Base-by-base conservation (phyloP, 2,113 vertebrate genomes). In the Alexandromys fortis region DNA sequence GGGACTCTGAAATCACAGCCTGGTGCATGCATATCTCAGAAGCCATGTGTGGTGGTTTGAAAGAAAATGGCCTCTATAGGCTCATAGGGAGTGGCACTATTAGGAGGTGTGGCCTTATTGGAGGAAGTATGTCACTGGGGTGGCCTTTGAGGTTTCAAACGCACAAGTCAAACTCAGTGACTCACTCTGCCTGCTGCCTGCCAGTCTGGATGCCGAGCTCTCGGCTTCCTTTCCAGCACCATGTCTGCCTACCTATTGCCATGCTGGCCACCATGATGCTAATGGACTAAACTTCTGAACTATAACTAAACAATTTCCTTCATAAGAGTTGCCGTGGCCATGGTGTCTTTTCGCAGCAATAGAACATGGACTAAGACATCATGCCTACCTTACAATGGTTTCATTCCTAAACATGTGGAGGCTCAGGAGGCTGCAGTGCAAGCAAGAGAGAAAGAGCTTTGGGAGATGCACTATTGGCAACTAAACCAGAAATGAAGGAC, bases 401-500 rank as follows among this genome's bases (percentile, higher is more conserved):
- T 58, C 7, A 6, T 45, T 76, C 61, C 35, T 65, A 68, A 90
- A 72, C 21, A 87, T 2, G 2, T 61, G 67, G 75, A 45, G 78
- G 72, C n/a, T 47, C 24, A 45, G 38, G 26, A 3, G 4, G 1
- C 45, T 83, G 17, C 1, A 86, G 61, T 49, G 38, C 38, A 35
- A 83, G 91, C 75, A 95, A 96, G 52, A 89, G 16, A 45, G 49
- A 61, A 87, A 61, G 7, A 33, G 70, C 65, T 26, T 55, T 58
- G 30, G 38, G 61, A 85, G 49, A 45, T 26, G 61, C 28, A 17
- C 22, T 52, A 52, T 5, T 65, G n/a, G 63, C 42, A 63, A 88
- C 47, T 35, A 87, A 42, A 63, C 26, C 16, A 16, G 73, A 96
- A 95, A 58, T 35, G 92, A 93, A 95, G 14, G 72, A 63, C 58